Percentiles rank a stretch among this genome's conserved stretches.
Conservation (phyloP, 2,888 invertebrate species). For the Tinea trinotella region DNA sequence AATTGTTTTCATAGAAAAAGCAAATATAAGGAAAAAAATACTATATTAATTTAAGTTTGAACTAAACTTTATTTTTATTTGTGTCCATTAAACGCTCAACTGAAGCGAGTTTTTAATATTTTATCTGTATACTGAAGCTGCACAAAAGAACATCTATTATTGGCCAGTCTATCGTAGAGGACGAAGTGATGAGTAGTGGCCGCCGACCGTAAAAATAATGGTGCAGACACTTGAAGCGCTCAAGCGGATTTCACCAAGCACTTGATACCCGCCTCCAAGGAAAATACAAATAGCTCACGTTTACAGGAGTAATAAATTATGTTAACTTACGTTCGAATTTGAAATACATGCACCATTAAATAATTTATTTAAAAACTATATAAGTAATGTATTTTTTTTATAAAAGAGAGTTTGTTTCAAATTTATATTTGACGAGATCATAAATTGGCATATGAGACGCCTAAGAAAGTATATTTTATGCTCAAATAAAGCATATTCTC, state of each 20-base stretch:
- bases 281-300: constrained; percentile 18
- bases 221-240: constrained; percentile 36
- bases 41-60: background rate
- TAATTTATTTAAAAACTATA: background rate
- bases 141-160: background rate
- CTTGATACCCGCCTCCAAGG: constrained; percentile 15
- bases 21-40: no score
- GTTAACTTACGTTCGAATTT: background rate
- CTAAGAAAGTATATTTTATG: constrained; percentile 18
- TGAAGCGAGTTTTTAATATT: background rate
- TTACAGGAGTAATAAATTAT: constrained; percentile 1
- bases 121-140: background rate
- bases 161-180: constrained; percentile 3
- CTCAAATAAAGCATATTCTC: constrained; percentile 24
- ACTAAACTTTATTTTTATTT: background rate
- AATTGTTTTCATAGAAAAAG: no score
- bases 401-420: background rate
- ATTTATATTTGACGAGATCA: background rate
- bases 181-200: constrained; percentile 41
- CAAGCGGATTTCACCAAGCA: constrained; percentile 10
- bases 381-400: background rate
- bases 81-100: background rate
- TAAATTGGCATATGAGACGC: background rate
- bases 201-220: constrained; percentile 67
- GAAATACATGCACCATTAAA: background rate